Evolutionary conservation across 2,888 invertebrate genomes (phyloP).

Genomic region (Venusia cambrica): DNA sequence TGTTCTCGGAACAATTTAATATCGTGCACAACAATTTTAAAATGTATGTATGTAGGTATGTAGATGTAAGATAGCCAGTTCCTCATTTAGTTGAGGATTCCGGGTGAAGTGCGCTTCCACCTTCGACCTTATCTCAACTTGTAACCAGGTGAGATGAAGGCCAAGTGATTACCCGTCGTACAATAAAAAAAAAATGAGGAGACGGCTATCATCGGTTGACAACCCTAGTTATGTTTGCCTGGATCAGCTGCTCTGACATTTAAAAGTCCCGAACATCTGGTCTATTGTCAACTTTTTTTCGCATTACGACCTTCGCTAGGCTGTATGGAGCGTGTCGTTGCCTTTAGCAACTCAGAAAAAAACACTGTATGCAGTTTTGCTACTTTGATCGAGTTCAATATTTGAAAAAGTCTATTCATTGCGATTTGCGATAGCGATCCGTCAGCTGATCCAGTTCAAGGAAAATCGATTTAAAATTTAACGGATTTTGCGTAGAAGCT

Average conservation of each 20-base stretch:
- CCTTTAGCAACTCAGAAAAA: constrained; percentile 17
- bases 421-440: no score
- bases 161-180: no score
- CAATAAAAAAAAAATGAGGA: no score
- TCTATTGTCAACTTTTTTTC: constrained; percentile 33
- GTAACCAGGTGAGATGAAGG: no score
- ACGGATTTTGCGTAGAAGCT: constrained; percentile 13
- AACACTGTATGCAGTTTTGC: constrained; percentile 1
- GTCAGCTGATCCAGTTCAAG: constrained; percentile 7
- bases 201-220: constrained; percentile 22
- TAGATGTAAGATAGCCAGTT: no score
- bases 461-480: constrained; percentile 5
- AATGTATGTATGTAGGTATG: no score
- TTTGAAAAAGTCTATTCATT: constrained; percentile 11
- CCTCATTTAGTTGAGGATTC: no score
- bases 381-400: constrained; percentile 5
- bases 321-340: constrained; percentile 22
- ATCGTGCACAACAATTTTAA: no score
- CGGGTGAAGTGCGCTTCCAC: no score
- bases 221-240: constrained; percentile 33
- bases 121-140: no score
- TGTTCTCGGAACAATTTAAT: no score
- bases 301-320: constrained; percentile 36
- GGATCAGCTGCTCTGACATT: constrained; percentile 44
- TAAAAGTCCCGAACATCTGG: constrained; percentile 38